Conservation (phyloP, 1,140 invertebrate species). For the Ditylenchus dipsaci region DNA sequence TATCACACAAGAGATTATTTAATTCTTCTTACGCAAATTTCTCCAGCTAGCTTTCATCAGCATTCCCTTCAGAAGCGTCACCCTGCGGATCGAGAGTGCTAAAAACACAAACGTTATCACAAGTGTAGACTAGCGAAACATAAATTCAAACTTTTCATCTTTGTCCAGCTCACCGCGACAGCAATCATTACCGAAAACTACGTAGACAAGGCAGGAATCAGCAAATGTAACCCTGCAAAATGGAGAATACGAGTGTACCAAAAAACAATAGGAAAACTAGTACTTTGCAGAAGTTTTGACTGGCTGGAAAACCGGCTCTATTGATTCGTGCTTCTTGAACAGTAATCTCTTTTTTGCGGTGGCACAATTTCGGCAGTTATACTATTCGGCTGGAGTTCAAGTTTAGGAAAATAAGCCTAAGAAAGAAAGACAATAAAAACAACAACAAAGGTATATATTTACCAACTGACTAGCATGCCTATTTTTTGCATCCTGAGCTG, state of each 20-base stretch:
- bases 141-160: conserved; percentile 16
- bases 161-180: conserved; percentile 31
- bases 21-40: too few relatives aligned
- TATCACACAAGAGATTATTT: too few relatives aligned
- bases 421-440: too few relatives aligned
- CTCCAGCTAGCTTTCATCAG: too few relatives aligned
- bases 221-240: conserved; percentile 29
- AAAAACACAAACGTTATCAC: too few relatives aligned
- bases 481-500: neutral
- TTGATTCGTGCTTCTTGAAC: conserved; percentile 13
- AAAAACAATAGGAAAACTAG: neutral
- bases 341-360: conserved; percentile 15
- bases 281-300: neutral
- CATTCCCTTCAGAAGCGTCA: too few relatives aligned
- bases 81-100: too few relatives aligned
- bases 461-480: neutral
- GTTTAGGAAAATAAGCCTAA: conserved; percentile 7
- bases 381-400: conserved; percentile 26
- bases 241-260: neutral
- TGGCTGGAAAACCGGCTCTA: conserved; percentile 13
- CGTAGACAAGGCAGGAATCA: conserved; percentile 31
- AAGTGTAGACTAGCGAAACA: too few relatives aligned
- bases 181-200: conserved; percentile 27
- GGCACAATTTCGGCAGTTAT: conserved; percentile 24
- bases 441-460: too few relatives aligned